These are phyloP conservation scores for Pammene fasciana DNA, from an alignment of 2,888 invertebrate species.

Conservation along the genomic window DNA sequence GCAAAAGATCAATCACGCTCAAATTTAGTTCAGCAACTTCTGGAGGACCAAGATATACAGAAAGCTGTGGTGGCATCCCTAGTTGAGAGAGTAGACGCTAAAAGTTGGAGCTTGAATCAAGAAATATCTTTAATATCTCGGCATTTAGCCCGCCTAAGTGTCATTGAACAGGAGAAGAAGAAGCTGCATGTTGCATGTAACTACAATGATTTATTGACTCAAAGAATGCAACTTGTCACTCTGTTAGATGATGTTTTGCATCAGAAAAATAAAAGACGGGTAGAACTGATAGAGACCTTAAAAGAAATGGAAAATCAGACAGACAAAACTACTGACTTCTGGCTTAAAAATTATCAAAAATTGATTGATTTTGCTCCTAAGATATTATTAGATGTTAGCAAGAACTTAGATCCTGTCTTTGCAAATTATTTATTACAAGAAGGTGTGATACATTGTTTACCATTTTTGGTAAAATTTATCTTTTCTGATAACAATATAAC, in stretches of 20 bases:
- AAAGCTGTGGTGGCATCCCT: slow-evolving; percentile 88
- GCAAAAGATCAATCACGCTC: slow-evolving; percentile 85
- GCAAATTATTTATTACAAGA: slow-evolving; percentile 87
- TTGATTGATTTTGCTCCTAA: slow-evolving; percentile 90
- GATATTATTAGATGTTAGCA: slow-evolving; percentile 84
- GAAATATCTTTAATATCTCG: slow-evolving; percentile 89
- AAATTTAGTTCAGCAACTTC: slow-evolving; percentile 83
- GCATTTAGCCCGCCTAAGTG: slow-evolving; percentile 88
- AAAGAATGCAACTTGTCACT: slow-evolving; percentile 86
- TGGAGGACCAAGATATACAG: slow-evolving; percentile 88
- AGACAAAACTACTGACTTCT: slow-evolving; percentile 84
- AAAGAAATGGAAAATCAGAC: slow-evolving; percentile 87
- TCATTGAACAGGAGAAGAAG: slow-evolving; percentile 88
- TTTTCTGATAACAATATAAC: slow-evolving; percentile 80
- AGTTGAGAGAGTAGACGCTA: slow-evolving; percentile 88
- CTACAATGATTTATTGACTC: slow-evolving; percentile 87
- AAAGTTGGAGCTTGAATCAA: slow-evolving; percentile 89
- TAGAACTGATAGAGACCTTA: slow-evolving; percentile 86
- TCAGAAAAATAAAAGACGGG: slow-evolving; percentile 86
- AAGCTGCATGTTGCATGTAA: slow-evolving; percentile 87
- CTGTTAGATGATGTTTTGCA: slow-evolving; percentile 87
- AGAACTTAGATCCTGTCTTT: slow-evolving; percentile 85
- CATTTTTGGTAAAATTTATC: slow-evolving; percentile 86
- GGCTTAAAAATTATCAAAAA: slow-evolving; percentile 92
- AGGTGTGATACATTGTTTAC: slow-evolving; percentile 89